Evolutionary conservation across 2,113 vertebrate species (phyloP), one percentile per base, ranked within the genome.

Genomic region (Smithornis capensis): DNA sequence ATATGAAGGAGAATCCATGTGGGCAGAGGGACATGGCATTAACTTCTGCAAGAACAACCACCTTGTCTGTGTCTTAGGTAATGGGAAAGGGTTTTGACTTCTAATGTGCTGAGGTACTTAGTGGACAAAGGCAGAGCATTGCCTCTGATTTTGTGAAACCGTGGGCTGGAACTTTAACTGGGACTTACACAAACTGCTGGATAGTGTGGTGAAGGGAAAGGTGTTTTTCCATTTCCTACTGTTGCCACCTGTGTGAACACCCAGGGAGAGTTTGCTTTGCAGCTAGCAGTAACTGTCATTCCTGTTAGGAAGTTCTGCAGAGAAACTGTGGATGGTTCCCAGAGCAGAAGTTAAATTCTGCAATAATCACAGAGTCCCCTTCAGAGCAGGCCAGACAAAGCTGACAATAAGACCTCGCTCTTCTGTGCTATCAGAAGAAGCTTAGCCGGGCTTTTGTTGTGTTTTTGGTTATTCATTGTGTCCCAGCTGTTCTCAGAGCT

Each of bases 171-270:
- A 68, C 33, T 70, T 57, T 40, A 22, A 27, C 31, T 67, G 42
- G 14, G 9, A 21, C 8, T 64, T 49, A 28, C 1, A 15, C 10
- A 35, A 74, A 7, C 12, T 33, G 21, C 27, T 57, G 52, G 49
- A 4, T 35, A 29, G 7, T 8, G 35, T 47, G 13, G 18, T 38
- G 45, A 75, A 76, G 29, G 27, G 14, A 75, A 69, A 37, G 7
- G 5, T n/a, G 13, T 60, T 63, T 47, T 16, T 28, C 23, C 8
- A 7, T 12, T 76, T 87, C n/a, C 12, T 53, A 21, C 40, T 28
- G 12, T 38, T 71, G 29, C 38, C 37, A 31, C 8, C 28, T 2
- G 0, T 45, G 3, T 55, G 22, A 13, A 4, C 19, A 33, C 25
- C 35, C 8, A 37, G 45, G 4, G 2, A 6, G 44, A 75, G 12